Base-by-base conservation (phyloP, 2,888 invertebrate genomes). In the Pyrochroa serraticornis region DNA sequence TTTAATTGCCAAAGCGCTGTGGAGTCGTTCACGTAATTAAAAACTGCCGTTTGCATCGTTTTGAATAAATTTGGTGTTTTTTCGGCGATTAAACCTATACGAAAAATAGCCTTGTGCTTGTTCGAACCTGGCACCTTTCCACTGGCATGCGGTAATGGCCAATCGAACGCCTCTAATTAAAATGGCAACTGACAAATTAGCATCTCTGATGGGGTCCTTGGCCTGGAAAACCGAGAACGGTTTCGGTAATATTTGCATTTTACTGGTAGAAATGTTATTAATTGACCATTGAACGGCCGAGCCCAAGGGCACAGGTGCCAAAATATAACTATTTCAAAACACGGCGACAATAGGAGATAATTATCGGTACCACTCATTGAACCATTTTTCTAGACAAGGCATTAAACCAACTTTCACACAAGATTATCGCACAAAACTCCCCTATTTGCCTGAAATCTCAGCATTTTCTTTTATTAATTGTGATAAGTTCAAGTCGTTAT, bases 111-210 rank as follows among this genome's bases (percentile, higher is more conserved):
- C 51, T 51, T 51, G 50, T 41, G 42, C 41, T 30, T 22, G 42
- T 42, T 43, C 31, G 31, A 31, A 33, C 3, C 43, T 51, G 30
- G 31, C 44, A 37, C 51, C 36, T 50, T 50, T 41, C 41, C 30
- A 41, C 34, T 32, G 30, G 13, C n/a, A 14, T 22, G 30, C 7
- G 33, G 41, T 41, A 35, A 42, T 41, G 30, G 52, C 45, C 52
- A 45, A 52, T 52, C 45, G 44, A 45, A 45, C 45, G 45, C 32
- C 30, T 7, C 37, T 33, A 33, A 22, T 42, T 43, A 52, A 45
- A 52, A 52, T 45, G 45, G 52, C 52, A 52, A 52, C 52, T 36
- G n/a, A 44, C 7, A 43, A 36, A 51, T 51, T 51, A 51, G 37
- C 51, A 52, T 52, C 45, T 38, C 13, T 9, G 5, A 8, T 38